Evolutionary conservation across 2,888 invertebrate species (phyloP).

Genomic region (Penaeus monodon): DNA sequence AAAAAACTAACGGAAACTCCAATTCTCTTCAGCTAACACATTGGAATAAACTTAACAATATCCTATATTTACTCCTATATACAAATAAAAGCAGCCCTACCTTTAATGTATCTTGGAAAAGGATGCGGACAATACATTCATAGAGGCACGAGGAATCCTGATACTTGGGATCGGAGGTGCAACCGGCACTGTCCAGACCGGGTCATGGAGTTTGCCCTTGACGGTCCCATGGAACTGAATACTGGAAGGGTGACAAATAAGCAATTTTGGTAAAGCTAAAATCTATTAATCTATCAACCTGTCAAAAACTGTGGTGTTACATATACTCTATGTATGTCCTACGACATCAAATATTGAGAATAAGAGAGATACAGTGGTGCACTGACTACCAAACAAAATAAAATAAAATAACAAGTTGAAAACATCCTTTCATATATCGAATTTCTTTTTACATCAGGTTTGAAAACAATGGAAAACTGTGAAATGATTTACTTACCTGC

Average conservation of each 20-base stretch:
- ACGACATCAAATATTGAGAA: too few species aligned
- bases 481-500: constrained; percentile 76
- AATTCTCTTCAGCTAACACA: too few species aligned
- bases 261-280: too few species aligned
- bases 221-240: constrained; percentile 92
- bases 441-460: background rate
- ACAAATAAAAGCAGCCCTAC: constrained; percentile 34
- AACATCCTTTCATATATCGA: too few species aligned
- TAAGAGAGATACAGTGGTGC: too few species aligned
- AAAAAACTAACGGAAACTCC: too few species aligned
- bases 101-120: constrained; percentile 89
- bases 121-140: constrained; percentile 94
- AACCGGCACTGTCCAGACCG: constrained; percentile 95
- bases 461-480: background rate
- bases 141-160: constrained; percentile 97
- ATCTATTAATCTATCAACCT: too few species aligned
- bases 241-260: constrained; percentile 75
- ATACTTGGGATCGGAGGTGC: constrained; percentile 95
- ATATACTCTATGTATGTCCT: too few species aligned
- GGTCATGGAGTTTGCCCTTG: constrained; percentile 96
- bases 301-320: too few species aligned
- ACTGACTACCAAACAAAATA: too few species aligned
- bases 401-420: too few species aligned
- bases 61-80: background rate
- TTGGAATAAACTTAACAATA: background rate